A percentile compares a stretch with the other conserved stretches of the same genome.
These are phyloP conservation scores for Cuculus canorus DNA, from an alignment of 2,797 vertebrate species.

Conservation along the genomic window DNA sequence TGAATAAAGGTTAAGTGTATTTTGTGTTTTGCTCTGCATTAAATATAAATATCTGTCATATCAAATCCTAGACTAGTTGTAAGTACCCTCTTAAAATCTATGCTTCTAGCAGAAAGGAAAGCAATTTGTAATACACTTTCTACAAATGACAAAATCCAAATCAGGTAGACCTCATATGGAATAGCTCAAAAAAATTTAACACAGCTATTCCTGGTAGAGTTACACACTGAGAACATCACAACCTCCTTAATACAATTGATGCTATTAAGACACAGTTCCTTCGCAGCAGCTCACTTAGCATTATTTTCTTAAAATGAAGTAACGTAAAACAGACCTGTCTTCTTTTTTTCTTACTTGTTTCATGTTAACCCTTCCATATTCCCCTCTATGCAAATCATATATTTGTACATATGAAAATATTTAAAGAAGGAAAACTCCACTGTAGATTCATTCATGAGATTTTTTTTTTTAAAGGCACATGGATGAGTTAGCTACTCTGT, in stretches of 20 bases:
- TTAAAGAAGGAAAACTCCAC: neutral
- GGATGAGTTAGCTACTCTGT: neutral
- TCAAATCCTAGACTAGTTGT: conserved; percentile 51
- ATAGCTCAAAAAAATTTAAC: neutral
- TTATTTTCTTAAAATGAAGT: neutral
- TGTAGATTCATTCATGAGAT: neutral
- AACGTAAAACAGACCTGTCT: neutral
- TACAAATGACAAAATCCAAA: conserved; percentile 47
- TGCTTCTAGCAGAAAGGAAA: conserved; percentile 54
- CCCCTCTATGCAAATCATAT: rapidly evolving
- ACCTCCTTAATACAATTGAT: neutral
- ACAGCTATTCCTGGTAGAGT: neutral
- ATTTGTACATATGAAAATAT: neutral
- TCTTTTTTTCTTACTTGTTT: neutral
- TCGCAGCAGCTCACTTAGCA: neutral
- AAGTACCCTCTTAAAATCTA: conserved; percentile 48
- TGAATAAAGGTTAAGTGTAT: conserved; percentile 70
- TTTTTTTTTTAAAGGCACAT: neutral
- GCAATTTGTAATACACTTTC: conserved; percentile 50
- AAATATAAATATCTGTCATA: conserved; percentile 71
- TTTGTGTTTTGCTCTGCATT: conserved; percentile 74
- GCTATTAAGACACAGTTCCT: neutral
- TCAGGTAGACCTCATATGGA: neutral
- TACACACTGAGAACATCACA: neutral
- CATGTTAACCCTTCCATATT: neutral